phyloP scores from a whole-genome alignment of 1,140 invertebrate species.

The Augochlora pura region DNA sequence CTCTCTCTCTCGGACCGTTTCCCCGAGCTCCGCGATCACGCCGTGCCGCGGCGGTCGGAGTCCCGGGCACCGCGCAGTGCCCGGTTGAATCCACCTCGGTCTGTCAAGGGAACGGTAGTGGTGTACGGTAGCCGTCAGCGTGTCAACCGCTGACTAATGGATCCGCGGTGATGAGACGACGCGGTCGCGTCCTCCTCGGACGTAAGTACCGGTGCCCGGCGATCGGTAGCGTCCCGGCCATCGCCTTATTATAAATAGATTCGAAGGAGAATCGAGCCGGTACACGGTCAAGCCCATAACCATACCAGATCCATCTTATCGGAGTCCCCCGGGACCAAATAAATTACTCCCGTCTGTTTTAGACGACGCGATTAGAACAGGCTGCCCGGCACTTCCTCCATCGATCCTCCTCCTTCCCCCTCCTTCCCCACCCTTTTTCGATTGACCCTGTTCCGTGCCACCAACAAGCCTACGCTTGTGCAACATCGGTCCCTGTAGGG shows the following conservation, averaged over 20 bases:
- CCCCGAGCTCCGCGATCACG: too few species aligned
- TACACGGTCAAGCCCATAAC: constrained; percentile 38
- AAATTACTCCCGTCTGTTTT: constrained; percentile 59
- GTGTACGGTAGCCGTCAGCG: constrained; percentile 72
- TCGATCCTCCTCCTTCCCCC: neutral
- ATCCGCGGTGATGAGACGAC: constrained; percentile 71
- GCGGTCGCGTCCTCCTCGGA: constrained; percentile 58
- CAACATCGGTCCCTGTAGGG: neutral
- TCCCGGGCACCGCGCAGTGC: constrained; percentile 21
- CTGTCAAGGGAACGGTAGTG: constrained; percentile 62
- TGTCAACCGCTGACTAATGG: constrained; percentile 77
- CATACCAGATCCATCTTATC: constrained; percentile 69
- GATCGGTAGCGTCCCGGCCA: constrained; percentile 51
- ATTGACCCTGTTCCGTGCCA: constrained; percentile 10
- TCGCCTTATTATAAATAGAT: constrained; percentile 73
- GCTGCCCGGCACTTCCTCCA: constrained; percentile 8
- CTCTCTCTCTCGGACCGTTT: too few species aligned
- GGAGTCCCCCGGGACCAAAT: constrained; percentile 38
- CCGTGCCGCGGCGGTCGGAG: too few species aligned
- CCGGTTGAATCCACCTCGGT: constrained; percentile 40
- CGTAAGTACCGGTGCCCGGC: constrained; percentile 55
- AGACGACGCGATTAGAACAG: constrained; percentile 54
- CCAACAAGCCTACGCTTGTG: neutral
- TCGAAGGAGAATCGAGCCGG: constrained; percentile 51
- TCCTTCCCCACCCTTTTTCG: neutral